These are phyloP conservation scores for Gasterosteus aculeatus DNA, from an alignment of 2,113 vertebrate genomes.

Conservation along the genomic window DNA sequence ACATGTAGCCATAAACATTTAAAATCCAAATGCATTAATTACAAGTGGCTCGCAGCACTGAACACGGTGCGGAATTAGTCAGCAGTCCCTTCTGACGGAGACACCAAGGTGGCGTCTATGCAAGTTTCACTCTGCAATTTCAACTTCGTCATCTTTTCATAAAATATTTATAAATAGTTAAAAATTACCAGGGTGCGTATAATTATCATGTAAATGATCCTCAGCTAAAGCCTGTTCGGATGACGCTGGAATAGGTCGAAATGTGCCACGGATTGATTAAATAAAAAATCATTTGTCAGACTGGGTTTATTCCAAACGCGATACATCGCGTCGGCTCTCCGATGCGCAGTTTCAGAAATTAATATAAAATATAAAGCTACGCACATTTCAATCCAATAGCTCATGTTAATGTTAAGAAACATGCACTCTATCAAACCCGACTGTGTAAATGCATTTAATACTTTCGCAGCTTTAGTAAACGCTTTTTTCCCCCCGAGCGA, in stretches of 20 bases:
- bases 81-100: conserved; percentile 79
- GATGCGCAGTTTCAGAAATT: conserved; percentile 83
- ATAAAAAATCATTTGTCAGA: conserved; percentile 62
- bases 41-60: neutral
- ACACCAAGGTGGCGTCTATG: conserved; percentile 93
- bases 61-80: conserved; percentile 44
- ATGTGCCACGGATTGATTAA: conserved; percentile 1
- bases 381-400: conserved; percentile 52
- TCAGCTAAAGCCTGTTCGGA: conserved; percentile 60
- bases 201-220: conserved; percentile 65
- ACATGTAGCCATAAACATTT: neutral
- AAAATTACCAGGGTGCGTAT: conserved; percentile 80
- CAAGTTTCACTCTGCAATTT: conserved; percentile 84
- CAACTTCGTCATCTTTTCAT: conserved; percentile 99
- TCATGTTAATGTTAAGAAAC: conserved; percentile 79
- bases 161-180: conserved; percentile 95
- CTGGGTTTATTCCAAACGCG: conserved; percentile 55
- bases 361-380: conserved; percentile 83
- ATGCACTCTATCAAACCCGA: conserved; percentile 55
- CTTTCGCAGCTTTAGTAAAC: neutral
- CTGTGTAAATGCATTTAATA: neutral
- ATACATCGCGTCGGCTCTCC: conserved; percentile 55
- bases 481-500: conserved; percentile 15
- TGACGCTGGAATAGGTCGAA: conserved; percentile 11
- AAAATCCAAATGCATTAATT: neutral